Percentiles rank a stretch among this genome's conserved stretches.
Evolutionary conservation across 2,888 invertebrate genomes (phyloP).

Genomic region (Aplocera efformata): DNA sequence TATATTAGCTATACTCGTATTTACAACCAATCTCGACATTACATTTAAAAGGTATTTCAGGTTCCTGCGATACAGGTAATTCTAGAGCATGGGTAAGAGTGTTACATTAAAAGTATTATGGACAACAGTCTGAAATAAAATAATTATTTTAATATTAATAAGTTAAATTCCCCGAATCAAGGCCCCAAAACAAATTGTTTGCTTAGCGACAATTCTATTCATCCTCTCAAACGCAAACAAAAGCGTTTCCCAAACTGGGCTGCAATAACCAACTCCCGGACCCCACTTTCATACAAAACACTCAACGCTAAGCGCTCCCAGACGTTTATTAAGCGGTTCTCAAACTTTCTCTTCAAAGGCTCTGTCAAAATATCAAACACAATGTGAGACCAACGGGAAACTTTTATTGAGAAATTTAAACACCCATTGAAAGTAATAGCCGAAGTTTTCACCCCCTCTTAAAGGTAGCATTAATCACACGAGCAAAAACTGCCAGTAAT

Average conservation of each 20-base stretch:
- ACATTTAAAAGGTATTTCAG: no score
- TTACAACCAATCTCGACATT: no score
- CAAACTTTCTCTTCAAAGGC: constrained; percentile 40
- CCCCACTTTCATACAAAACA: constrained; percentile 23
- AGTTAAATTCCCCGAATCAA: neutral
- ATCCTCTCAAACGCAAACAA: constrained; percentile 16
- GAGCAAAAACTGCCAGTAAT: constrained; percentile 45
- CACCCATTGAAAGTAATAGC: constrained; percentile 61
- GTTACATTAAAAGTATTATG: no score
- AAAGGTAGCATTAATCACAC: constrained; percentile 49
- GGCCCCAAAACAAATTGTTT: neutral
- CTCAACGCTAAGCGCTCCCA: constrained; percentile 17
- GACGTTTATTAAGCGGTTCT: constrained; percentile 48
- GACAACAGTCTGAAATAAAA: no score
- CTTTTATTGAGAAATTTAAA: constrained; percentile 69
- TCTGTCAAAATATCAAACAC: constrained; percentile 60
- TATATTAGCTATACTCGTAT: no score
- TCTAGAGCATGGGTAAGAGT: no score
- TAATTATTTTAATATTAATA: no score
- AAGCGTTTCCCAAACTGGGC: constrained; percentile 19
- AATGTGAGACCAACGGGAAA: constrained; percentile 44
- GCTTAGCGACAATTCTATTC: constrained; percentile 4
- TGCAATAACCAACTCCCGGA: constrained; percentile 19
- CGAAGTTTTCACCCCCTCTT: constrained; percentile 45
- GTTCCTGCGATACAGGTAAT: no score